Base-by-base conservation (phyloP, 2,888 invertebrate genomes). In the Stenolophus ochropezus region DNA sequence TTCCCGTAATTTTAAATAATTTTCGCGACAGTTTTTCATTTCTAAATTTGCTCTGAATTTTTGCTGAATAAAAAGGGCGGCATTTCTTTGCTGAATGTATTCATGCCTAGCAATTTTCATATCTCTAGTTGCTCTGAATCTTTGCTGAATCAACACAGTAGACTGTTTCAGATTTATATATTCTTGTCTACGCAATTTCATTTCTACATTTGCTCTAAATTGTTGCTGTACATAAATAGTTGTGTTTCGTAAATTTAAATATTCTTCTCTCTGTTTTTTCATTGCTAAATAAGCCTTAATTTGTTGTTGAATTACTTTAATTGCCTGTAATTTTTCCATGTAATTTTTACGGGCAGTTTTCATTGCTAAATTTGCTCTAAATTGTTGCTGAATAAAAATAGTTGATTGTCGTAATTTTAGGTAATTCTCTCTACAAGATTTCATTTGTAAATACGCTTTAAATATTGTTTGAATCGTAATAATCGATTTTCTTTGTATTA, bases 381-480 rank as follows among this genome's bases (percentile, higher is more conserved):
- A 89, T 69, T 83, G 85, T n/a, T 79, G 83, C 83, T 90, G 89
- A 83, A 91, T 82, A 83, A 85, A 47, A 82, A 86, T 27, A 51
- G 87, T 86, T n/a, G 90, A 87, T 21, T 85, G 86, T 78, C 86
- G 87, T 65, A 87, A 84, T 0, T 61, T 82, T 0, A 87, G 20
- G 81, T 88, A 91, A 14, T 86, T 58, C 3, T 83, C 76, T 83
- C 87, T 86, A 3, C 85, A 83, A 82, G 84, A 84, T 83, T 87
- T 89, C 87, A 88, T 89, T 0, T 84, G 69, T 53, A 87, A 83
- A 82, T 87, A 88, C 0, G 91, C 89, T 83, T 90, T 90, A 84
- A 90, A 89, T 83, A 89, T 88, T 0, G 85, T 88, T 86, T 94
- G 86, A 82, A 92, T 89, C 20, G 84, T 83, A 6, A 87, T 78